A percentile compares a stretch with the other conserved stretches of the same genome.
Conservation (phyloP, 2,888 invertebrate genomes). For the Oeneis ivallda region DNA sequence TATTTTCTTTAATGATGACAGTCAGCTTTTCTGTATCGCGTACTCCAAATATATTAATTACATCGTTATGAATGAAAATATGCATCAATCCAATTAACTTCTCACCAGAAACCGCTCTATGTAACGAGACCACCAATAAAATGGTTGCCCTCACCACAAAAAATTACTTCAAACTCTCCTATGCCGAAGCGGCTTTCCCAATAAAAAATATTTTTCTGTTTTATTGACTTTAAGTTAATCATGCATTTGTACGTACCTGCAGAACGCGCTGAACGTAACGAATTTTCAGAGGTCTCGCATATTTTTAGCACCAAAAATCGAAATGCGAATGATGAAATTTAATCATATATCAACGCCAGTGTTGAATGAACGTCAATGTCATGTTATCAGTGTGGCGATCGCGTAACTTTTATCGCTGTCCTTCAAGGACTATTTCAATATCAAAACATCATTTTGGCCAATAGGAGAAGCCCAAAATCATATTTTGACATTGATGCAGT, state of each 20-base stretch:
- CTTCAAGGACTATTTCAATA: too few species aligned
- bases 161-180: not conserved
- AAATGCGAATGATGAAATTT: not conserved
- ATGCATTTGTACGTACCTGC: not conserved
- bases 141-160: not conserved
- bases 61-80: not conserved
- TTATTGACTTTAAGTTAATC: not conserved
- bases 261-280: not conserved
- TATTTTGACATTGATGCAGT: too few species aligned
- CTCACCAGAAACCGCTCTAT: not conserved
- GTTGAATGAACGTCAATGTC: too few species aligned
- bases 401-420: too few species aligned
- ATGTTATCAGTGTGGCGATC: too few species aligned
- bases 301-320: not conserved
- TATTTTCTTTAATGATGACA: not conserved
- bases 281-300: not conserved
- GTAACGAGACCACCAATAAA: not conserved
- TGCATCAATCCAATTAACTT: not conserved
- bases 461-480: too few species aligned
- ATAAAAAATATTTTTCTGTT: not conserved
- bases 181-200: not conserved
- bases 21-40: not conserved
- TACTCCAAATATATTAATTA: not conserved
- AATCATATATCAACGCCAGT: not conserved
- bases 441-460: too few species aligned